Base-by-base conservation (phyloP, 2,113 vertebrate genomes). In the Phylloscopus trochilus region DNA sequence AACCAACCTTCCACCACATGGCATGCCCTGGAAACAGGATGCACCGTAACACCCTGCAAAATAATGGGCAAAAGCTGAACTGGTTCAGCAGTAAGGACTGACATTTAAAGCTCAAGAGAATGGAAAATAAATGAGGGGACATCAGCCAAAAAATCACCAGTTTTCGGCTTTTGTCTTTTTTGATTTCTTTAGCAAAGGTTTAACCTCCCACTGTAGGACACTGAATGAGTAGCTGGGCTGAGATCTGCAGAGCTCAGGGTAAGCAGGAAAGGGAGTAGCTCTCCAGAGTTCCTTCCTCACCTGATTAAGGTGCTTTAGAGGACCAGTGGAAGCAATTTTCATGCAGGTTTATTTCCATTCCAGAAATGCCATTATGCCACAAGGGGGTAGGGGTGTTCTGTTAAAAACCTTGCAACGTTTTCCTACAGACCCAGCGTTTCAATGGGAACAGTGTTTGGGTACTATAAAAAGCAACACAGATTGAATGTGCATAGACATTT, bases 341-440 rank as follows among this genome's bases (percentile, higher is more conserved):
- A 60, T 67, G 86, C 3, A 23, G 53, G 49, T 91, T 94, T 78
- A 91, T 96, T 95, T 94, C 93, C 83, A 62, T 89, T 96, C 97
- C 87, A 91, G 44, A 96, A 96, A 89, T 95, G 84, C 46, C 93
- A 94, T 93, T 95, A 78, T 96, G 85, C 97, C 98, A 98, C 97
- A 98, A 98, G 97, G 98, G 98, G 97, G 97, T 98, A 97, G 96
- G 97, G 97, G 83, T 92, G 97, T 13, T 98, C 97, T 98, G 95
- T 93, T 92, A 77, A 97, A 97, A 90, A 87, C 74, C 95, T 93
- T 56, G 7, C 64, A 49, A 51, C 0, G 0, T 62, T 76, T 88
- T 95, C 55, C 87, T 93, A 20, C 43, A 83, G 91, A 81, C 35
- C 37, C 82, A 96, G 94, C 4, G 1, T 90, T 94, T 79, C 83